Conservation (phyloP, 1,140 invertebrate species). For the Caenorhabditis briggsae region DNA sequence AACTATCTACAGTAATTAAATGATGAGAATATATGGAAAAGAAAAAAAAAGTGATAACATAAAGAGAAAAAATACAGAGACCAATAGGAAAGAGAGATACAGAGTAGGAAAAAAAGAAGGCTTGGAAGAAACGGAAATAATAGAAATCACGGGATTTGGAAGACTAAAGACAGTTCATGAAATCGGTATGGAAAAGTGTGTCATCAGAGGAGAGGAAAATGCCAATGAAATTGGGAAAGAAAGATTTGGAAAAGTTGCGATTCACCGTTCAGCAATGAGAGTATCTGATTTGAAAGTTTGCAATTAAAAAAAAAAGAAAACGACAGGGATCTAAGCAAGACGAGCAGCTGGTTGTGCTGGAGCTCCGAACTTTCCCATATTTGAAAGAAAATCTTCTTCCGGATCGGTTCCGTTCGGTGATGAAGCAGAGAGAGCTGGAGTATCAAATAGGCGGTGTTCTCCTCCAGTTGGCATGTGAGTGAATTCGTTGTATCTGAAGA, state of each 20-base stretch:
- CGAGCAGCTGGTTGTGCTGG: slow-evolving; percentile 32
- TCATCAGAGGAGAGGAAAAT: not conserved
- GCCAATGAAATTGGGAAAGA: not conserved
- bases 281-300: not conserved
- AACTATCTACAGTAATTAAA: slow-evolving; percentile 30
- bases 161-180: slow-evolving; percentile 12
- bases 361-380: slow-evolving; percentile 31
- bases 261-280: slow-evolving; percentile 41
- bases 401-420: slow-evolving; percentile 3
- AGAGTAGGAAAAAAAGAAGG: not conserved
- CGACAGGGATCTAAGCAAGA: slow-evolving; percentile 19
- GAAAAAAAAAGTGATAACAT: slow-evolving; percentile 49
- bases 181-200: not conserved
- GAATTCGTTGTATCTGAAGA: slow-evolving; percentile 43
- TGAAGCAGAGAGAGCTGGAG: not conserved
- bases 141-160: not conserved
- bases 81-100: slow-evolving; percentile 16
- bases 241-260: not conserved
- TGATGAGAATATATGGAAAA: slow-evolving; percentile 32
- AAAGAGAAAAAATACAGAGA: not conserved
- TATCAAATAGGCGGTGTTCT: slow-evolving; percentile 33
- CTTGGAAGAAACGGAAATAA: not conserved
- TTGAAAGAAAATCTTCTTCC: slow-evolving; percentile 29
- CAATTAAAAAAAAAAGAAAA: not conserved
- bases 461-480: slow-evolving; percentile 37